A percentile compares a stretch with the other conserved stretches of the same genome.
These are phyloP conservation scores for Agonopterix arenella DNA, from an alignment of 2,888 invertebrate genomes.

Conservation along the genomic window DNA sequence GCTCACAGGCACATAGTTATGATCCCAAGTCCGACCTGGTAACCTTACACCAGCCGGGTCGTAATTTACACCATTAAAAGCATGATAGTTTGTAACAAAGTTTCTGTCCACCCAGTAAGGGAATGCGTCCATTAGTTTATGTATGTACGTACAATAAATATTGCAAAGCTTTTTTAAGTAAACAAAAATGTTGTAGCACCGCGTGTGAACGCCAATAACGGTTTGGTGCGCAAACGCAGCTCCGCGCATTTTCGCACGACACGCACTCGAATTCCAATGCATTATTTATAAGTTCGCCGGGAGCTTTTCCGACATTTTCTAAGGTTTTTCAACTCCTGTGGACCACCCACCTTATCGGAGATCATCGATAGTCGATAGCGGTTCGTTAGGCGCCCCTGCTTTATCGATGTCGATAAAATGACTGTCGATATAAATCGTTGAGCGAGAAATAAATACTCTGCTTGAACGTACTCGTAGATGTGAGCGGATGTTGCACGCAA, in stretches of 20 bases:
- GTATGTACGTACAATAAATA: no score
- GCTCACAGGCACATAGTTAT: no score
- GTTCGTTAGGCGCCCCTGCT: conserved; percentile 11
- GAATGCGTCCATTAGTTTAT: no score
- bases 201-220: conserved; percentile 20
- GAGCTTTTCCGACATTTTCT: conserved; percentile 61
- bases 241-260: conserved; percentile 51
- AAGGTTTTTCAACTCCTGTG: conserved; percentile 31
- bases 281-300: conserved; percentile 59
- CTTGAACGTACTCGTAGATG: no score
- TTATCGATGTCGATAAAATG: conserved; percentile 1
- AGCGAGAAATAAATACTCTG: no score
- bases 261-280: conserved; percentile 49
- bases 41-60: no score
- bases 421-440: no score
- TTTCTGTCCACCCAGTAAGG: no score
- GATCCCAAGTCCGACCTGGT: no score
- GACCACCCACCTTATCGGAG: conserved; percentile 33
- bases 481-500: no score
- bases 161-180: background rate
- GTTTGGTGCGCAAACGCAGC: conserved; percentile 27
- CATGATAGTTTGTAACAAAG: no score
- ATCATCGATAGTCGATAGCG: conserved; percentile 8
- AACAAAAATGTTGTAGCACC: conserved; percentile 3
- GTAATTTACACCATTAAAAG: no score